Base-by-base conservation (phyloP, 2,797 vertebrate genomes). In the Falco peregrinus region DNA sequence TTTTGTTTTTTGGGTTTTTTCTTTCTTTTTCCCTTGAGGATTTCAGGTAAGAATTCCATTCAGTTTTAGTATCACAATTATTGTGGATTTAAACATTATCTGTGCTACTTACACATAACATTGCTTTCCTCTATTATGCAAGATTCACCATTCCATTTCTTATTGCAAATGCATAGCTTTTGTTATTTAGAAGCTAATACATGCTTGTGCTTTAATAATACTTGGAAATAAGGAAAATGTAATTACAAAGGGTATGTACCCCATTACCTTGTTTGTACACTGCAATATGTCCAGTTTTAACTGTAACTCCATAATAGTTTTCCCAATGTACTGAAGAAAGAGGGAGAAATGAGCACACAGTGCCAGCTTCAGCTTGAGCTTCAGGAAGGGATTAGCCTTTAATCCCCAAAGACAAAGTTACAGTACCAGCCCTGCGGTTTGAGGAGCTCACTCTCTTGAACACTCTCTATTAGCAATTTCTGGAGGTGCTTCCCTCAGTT, bases 31-130 rank as follows among this genome's bases (percentile, higher is more conserved):
- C 21, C 4, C 16, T 54, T 68, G 75, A 53, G 13, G 64, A 21
- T 76, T 94, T 86, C 63, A 59, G 39, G 43, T 87, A 81, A 87
- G 37, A 63, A 74, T 91, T 86, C 41, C 47, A 22, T 88, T 90
- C 47, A 70, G 45, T 37, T 81, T 96, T 81, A 92, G 59, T 83
- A 91, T 80, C 63, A 77, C 67, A 64, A 54, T 91, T 81, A 60
- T 56, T 68, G 39, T 77, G 53, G 22, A 60, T 57, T 84, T 88
- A 96, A 95, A 90, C 45, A 63, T 63, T 71, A 37, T 87, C 85
- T 93, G 69, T 93, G 79, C 95, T 97, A 91, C 47, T 93, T 84
- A 71, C 13, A 28, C 20, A 22, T 68, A 79, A 73, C 16, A 35
- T 43, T 86, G 14, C 41, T n/a, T 79, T 75, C 26, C 17, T 76